Evolutionary conservation across 37 sponge, comb jelly and placozoan genomes (phyloP).

Genomic region (Spongilla lacustris): DNA sequence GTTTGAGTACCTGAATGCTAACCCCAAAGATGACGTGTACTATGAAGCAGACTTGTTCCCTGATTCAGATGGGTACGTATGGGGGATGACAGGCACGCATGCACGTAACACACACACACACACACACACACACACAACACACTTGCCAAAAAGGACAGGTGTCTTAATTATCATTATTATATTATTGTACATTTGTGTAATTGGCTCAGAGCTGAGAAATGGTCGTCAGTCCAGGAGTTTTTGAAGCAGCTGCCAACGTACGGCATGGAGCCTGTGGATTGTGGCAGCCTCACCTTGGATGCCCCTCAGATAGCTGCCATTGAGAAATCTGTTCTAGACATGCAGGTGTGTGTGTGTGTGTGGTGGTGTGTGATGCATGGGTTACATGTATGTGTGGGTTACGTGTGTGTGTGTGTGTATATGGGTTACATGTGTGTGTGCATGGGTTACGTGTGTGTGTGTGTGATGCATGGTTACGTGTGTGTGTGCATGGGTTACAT

Average conservation of each 20-base stretch:
- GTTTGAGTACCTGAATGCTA: slow-evolving; percentile 51
- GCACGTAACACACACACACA: slow-evolving; percentile 4
- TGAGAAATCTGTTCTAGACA: slow-evolving; percentile 46
- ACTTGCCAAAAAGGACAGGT: too few species aligned
- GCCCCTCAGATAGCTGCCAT: slow-evolving; percentile 54
- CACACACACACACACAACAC: slow-evolving; percentile 1
- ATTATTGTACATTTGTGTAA: too few species aligned
- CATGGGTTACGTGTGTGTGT: background rate
- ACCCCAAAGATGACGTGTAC: slow-evolving; percentile 69
- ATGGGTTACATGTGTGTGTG: background rate
- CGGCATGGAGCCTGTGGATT: slow-evolving; percentile 49
- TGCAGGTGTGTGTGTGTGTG: slow-evolving; percentile 16
- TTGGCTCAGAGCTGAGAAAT: slow-evolving; percentile 41
- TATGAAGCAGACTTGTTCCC: slow-evolving; percentile 75
- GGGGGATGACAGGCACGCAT: background rate
- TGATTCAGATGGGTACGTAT: slow-evolving; percentile 31
- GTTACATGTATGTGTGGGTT: too few species aligned
- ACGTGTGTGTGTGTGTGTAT: background rate
- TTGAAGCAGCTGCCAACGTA: slow-evolving; percentile 63
- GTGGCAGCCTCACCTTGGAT: slow-evolving; percentile 77
- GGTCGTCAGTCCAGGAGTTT: slow-evolving; percentile 55
- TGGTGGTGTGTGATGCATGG: slow-evolving; percentile 14
- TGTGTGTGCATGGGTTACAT: background rate
- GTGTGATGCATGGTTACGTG: background rate
- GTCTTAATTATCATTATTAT: too few species aligned